Base-by-base conservation (phyloP, 2,888 invertebrate genomes). In the Tipula lateralis region DNA sequence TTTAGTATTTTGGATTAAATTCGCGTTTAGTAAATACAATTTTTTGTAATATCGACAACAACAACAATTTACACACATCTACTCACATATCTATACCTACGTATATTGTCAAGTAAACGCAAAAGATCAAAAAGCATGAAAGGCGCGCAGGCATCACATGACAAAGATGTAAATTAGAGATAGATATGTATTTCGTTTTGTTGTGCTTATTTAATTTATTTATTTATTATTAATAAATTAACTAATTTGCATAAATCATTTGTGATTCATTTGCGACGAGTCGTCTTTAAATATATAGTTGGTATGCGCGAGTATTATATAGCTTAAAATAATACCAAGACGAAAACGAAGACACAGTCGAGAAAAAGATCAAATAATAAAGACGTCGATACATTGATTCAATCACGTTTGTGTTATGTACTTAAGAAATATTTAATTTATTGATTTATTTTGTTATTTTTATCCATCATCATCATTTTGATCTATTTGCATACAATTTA, bases 231-330 rank as follows among this genome's bases (percentile, higher is more conserved):
- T 24, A 66, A 66, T 66, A 66, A 66, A 66, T 66, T 66, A 66
- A 24, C 66, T 24, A 66, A 66, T 66, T 66, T 66, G 24, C 66
- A 66, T 66, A 66, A 66, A 66, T 66, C 66, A 66, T 66, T 66
- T 66, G 66, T 66, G 66, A 66, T 66, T 66, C 66, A 66, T 66
- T 66, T 66, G 66, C 66, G 66, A 66, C 66, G 66, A 66, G 66
- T 24, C 66, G 66, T 66, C 66, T 24, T 66, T 66, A 9, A 3
- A 66, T 24, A 2, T 19, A 7, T 19, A 66, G 66, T 66, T 66
- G 9, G 66, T 66, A 24, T 50, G 66, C 66, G 66, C 66, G 24
- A 24, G 44, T 50, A 36, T 36, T n/a, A n/a, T n/a, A n/a, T n/a
- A n/a, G 32, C 32, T 44, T 44, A 44, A 44, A n/a, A 32, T 7